Evolutionary conservation across 2,888 invertebrate genomes (phyloP).

Genomic region (Drosophila austrosaltans): DNA sequence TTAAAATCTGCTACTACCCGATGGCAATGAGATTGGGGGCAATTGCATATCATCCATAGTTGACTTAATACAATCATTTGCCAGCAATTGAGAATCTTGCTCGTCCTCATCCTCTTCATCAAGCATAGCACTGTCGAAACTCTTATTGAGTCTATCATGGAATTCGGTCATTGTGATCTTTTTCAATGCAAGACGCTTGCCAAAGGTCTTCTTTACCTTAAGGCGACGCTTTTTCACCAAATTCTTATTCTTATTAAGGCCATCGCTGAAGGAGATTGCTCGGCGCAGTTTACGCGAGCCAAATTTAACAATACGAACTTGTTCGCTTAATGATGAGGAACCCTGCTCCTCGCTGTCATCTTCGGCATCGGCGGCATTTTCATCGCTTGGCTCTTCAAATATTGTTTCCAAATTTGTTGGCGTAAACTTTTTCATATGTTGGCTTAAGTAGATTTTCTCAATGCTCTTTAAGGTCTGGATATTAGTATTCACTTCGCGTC

Average conservation of each 20-base stretch:
- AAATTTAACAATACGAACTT: conserved; percentile 69
- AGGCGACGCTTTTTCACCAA: conserved; percentile 78
- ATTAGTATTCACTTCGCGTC: conserved; percentile 53
- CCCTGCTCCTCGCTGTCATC: conserved; percentile 68
- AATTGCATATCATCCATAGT: conserved; percentile 51
- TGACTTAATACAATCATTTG: conserved; percentile 7
- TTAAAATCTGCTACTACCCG: conserved; percentile 17
- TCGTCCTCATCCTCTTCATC: conserved; percentile 54
- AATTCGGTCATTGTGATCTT: conserved; percentile 81
- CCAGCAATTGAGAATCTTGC: neutral
- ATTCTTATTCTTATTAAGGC: conserved; percentile 76
- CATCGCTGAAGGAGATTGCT: conserved; percentile 77
- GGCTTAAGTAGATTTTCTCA: conserved; percentile 77
- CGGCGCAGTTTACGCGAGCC: conserved; percentile 77
- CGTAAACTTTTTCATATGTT: conserved; percentile 77
- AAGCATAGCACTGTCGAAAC: conserved; percentile 72
- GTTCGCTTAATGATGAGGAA: conserved; percentile 54
- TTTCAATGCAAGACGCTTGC: conserved; percentile 72
- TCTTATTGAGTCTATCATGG: conserved; percentile 78
- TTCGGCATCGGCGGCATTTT: conserved; percentile 66
- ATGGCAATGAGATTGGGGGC: conserved; percentile 26
- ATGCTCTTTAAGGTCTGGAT: conserved; percentile 67
- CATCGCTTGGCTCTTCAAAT: conserved; percentile 78
- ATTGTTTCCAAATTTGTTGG: conserved; percentile 81
- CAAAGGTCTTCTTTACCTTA: conserved; percentile 81